phyloP scores from a whole-genome alignment of 2,113 vertebrate species.

The Microcebus jonahi region DNA sequence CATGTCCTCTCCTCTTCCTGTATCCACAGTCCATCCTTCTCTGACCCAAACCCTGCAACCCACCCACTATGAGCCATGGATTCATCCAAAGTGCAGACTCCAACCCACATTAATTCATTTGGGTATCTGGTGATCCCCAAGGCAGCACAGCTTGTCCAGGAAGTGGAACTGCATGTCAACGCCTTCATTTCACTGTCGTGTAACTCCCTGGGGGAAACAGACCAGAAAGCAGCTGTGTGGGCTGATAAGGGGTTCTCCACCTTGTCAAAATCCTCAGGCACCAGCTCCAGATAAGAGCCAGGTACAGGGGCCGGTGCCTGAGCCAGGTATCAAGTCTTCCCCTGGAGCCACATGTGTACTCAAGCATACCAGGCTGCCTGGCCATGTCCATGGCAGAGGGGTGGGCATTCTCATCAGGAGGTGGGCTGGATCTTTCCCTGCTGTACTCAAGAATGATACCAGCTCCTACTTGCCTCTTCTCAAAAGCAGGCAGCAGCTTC shows the following conservation, averaged over 20 bases:
- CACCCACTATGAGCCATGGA: rapidly evolving
- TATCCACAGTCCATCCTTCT: not conserved
- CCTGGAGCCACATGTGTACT: not conserved
- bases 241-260: slow-evolving; percentile 20
- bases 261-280: not conserved
- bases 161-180: slow-evolving; percentile 1
- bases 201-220: not conserved
- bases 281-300: not conserved
- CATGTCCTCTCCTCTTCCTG: not conserved
- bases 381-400: not conserved
- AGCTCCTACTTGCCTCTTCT: not conserved
- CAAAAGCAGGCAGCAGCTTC: not conserved
- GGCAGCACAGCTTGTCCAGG: not conserved
- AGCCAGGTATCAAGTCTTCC: not conserved
- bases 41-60: not conserved
- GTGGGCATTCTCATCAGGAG: not conserved
- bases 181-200: not conserved
- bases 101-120: not conserved
- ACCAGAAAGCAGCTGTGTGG: slow-evolving; percentile 42
- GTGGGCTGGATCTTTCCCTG: not conserved
- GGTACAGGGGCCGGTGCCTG: not conserved
- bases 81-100: not conserved
- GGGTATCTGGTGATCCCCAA: not conserved
- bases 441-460: not conserved
- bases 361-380: not conserved